Evolutionary conservation across 2,888 invertebrate species (phyloP).

Genomic region (Cartodere bifasciata): DNA sequence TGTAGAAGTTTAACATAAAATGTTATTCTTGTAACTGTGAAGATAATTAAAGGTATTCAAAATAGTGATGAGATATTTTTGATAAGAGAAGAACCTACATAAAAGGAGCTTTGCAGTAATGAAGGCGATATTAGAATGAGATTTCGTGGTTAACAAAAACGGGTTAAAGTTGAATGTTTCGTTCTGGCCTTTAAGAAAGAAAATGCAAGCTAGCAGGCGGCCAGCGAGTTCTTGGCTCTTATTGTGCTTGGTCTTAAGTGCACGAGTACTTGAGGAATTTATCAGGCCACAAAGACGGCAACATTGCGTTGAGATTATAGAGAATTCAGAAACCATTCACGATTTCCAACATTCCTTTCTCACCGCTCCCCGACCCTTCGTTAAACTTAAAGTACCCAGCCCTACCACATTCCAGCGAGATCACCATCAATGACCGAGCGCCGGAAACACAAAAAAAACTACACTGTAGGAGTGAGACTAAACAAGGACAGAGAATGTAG

Average conservation of each 20-base stretch:
- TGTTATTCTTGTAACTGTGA: too few species aligned
- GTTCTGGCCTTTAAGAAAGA: too few species aligned
- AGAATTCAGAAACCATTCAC: slow-evolving; percentile 34
- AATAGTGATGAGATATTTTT: too few species aligned
- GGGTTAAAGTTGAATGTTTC: too few species aligned
- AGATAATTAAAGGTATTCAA: too few species aligned
- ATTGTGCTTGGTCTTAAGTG: slow-evolving; percentile 8
- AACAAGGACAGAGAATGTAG: slow-evolving; percentile 22
- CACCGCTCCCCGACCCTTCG: slow-evolving; percentile 24
- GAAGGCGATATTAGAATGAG: too few species aligned
- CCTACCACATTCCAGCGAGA: slow-evolving; percentile 37
- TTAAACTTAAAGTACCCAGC: slow-evolving; percentile 24
- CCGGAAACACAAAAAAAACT: slow-evolving; percentile 32
- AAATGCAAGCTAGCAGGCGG: too few species aligned
- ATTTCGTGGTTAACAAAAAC: too few species aligned
- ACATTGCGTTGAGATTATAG: slow-evolving; percentile 19
- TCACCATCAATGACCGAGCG: slow-evolving; percentile 38
- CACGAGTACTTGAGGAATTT: slow-evolving; percentile 18
- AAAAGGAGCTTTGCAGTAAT: too few species aligned
- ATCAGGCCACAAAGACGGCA: slow-evolving; percentile 22
- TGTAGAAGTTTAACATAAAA: too few species aligned
- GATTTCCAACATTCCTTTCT: slow-evolving; percentile 35
- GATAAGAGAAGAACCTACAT: too few species aligned
- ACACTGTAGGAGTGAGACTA: slow-evolving; percentile 18
- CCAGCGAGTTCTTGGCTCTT: too few species aligned